These are phyloP conservation scores for Panthera tigris DNA, from an alignment of 2,113 vertebrate genomes.

Conservation along the genomic window DNA sequence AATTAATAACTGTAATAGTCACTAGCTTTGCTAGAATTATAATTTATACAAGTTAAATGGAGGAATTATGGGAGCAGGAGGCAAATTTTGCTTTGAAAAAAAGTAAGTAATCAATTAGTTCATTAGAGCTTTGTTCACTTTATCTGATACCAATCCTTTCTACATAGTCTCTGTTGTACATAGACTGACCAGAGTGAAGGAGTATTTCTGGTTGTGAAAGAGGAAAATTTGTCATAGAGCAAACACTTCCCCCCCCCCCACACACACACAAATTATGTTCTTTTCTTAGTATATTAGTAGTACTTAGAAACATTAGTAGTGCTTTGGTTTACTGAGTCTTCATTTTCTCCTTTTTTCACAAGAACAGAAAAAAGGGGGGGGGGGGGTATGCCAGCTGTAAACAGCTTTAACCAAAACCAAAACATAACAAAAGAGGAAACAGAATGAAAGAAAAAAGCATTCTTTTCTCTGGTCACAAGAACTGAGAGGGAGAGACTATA, in stretches of 20 bases:
- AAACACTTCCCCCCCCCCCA: background rate
- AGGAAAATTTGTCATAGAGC: background rate
- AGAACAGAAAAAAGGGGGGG: background rate
- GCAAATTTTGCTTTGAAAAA: background rate
- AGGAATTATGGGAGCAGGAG: background rate
- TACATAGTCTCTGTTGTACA: background rate
- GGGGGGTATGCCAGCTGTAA: background rate
- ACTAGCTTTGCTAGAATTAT: background rate
- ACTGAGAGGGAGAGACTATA: background rate
- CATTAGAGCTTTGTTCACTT: background rate
- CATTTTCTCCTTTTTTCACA: background rate
- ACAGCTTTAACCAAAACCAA: background rate
- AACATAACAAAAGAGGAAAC: background rate
- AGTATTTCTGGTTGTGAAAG: background rate
- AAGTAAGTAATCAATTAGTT: background rate
- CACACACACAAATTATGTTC: background rate
- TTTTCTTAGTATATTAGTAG: background rate
- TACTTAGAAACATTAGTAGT: background rate
- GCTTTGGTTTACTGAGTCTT: background rate
- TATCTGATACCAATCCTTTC: background rate
- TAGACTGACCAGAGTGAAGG: background rate
- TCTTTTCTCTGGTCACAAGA: background rate
- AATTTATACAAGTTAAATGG: background rate
- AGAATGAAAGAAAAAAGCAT: background rate
- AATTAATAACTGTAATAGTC: background rate